A percentile compares a stretch with the other conserved stretches of the same genome.
Evolutionary conservation across 1,140 invertebrate species (phyloP).

Genomic region (Proctacanthus coquilletti): DNA sequence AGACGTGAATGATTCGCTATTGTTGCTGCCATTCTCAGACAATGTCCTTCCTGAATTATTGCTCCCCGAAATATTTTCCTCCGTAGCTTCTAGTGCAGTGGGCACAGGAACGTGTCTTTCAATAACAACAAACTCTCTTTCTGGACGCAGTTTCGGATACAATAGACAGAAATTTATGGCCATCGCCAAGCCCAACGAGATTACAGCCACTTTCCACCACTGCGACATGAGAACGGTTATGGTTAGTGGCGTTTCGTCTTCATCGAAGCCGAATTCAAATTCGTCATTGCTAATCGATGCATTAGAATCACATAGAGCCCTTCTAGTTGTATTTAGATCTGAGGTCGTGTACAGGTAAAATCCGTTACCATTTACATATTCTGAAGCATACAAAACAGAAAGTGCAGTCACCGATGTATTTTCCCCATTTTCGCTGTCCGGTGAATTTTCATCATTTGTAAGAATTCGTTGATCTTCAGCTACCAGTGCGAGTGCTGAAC

Average conservation of each 20-base stretch:
- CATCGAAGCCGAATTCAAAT: constrained; percentile 21
- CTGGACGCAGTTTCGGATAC: constrained; percentile 28
- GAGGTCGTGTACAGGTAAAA: constrained; percentile 43
- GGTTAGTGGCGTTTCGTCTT: constrained; percentile 38
- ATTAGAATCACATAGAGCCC: constrained; percentile 17
- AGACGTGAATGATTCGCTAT: constrained; percentile 18
- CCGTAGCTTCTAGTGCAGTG: constrained; percentile 25
- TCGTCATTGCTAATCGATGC: constrained; percentile 17
- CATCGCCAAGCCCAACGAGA: constrained; percentile 47
- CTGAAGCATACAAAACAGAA: constrained; percentile 50
- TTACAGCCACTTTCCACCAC: constrained; percentile 63
- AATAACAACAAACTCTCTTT: constrained; percentile 29
- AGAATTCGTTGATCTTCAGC: constrained; percentile 17
- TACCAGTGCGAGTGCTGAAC: constrained; percentile 9
- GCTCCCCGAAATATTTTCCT: constrained; percentile 4
- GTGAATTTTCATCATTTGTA: too few relatives aligned
- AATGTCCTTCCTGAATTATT: background rate
- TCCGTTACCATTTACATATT: constrained; percentile 55
- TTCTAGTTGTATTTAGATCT: constrained; percentile 14
- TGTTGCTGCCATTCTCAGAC: background rate
- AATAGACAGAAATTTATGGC: constrained; percentile 43
- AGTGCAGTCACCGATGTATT: constrained; percentile 37
- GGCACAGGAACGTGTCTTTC: constrained; percentile 30
- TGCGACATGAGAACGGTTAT: constrained; percentile 60
- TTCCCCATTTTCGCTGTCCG: constrained; percentile 16